Evolutionary conservation across 2,888 invertebrate genomes (phyloP).

Genomic region (Chymomyza procnemis): DNA sequence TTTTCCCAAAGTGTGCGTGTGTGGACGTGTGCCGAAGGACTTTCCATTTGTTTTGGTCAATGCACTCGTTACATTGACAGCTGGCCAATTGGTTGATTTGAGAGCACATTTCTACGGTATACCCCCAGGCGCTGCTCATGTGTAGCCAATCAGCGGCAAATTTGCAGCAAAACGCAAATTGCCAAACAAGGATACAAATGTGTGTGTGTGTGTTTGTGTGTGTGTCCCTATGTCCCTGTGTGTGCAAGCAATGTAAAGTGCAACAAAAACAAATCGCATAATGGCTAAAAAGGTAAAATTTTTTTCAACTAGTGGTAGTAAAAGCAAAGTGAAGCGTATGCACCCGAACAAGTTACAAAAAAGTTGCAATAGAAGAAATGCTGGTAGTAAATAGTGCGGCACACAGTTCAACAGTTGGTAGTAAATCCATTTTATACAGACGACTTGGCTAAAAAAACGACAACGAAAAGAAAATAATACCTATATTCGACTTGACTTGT

Average conservation of each 20-base stretch:
- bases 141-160: slow-evolving; percentile 69
- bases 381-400: slow-evolving; percentile 67
- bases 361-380: slow-evolving; percentile 74
- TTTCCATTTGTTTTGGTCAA: slow-evolving; percentile 7
- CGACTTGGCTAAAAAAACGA: slow-evolving; percentile 50
- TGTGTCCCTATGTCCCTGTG: too few relatives aligned
- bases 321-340: slow-evolving; percentile 26
- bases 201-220: too few relatives aligned
- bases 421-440: slow-evolving; percentile 74
- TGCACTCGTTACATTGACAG: slow-evolving; percentile 58
- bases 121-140: slow-evolving; percentile 16
- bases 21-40: neutral
- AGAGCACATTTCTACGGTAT: neutral
- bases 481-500: slow-evolving; percentile 56
- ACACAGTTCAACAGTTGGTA: slow-evolving; percentile 70
- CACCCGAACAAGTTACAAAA: slow-evolving; percentile 70
- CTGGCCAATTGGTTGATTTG: slow-evolving; percentile 30
- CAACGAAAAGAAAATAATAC: slow-evolving; percentile 4
- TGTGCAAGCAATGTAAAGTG: slow-evolving; percentile 60
- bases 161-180: slow-evolving; percentile 70
- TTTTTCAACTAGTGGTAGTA: slow-evolving; percentile 57
- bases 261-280: slow-evolving; percentile 68
- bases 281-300: slow-evolving; percentile 73
- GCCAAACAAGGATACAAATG: slow-evolving; percentile 62
- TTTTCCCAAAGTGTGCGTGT: neutral